Evolutionary conservation across 1,140 invertebrate genomes (phyloP).

Genomic region (Eufriesea mexicana): DNA sequence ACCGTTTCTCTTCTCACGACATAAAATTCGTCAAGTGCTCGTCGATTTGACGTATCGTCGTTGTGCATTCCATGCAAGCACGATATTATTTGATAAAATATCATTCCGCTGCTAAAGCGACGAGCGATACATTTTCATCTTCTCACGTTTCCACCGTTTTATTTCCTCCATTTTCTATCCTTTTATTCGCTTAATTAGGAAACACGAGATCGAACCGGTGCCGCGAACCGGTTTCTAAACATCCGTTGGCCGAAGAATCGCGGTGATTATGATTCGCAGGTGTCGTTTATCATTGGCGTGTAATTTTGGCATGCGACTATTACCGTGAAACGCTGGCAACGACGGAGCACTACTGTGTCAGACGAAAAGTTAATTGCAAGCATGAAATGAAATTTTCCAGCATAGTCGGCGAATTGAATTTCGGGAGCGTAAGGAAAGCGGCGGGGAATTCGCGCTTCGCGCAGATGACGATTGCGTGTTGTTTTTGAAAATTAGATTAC

Average conservation of each 20-base stretch:
- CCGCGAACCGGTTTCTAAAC: too few species aligned
- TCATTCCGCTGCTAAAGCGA: too few species aligned
- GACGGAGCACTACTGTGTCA: background rate
- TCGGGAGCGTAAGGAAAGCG: background rate
- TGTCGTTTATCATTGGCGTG: background rate
- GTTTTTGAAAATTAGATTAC: conserved; percentile 43
- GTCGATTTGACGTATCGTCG: background rate
- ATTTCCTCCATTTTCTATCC: too few species aligned
- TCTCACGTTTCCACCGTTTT: too few species aligned
- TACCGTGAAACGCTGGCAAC: background rate
- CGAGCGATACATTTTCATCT: too few species aligned
- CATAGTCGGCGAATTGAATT: background rate
- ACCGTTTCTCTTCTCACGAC: background rate
- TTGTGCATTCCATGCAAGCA: background rate
- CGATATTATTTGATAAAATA: background rate
- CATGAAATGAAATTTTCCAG: background rate
- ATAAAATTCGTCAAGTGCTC: background rate
- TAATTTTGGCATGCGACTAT: background rate
- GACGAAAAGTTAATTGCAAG: conserved; percentile 5
- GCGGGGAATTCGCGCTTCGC: background rate
- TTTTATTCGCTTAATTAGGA: too few species aligned
- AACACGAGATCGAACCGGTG: background rate
- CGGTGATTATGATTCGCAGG: background rate
- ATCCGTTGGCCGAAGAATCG: background rate
- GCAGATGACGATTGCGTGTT: conserved; percentile 15